Base-by-base conservation (phyloP, 2,797 vertebrate genomes). In the Limnodromus scolopaceus region DNA sequence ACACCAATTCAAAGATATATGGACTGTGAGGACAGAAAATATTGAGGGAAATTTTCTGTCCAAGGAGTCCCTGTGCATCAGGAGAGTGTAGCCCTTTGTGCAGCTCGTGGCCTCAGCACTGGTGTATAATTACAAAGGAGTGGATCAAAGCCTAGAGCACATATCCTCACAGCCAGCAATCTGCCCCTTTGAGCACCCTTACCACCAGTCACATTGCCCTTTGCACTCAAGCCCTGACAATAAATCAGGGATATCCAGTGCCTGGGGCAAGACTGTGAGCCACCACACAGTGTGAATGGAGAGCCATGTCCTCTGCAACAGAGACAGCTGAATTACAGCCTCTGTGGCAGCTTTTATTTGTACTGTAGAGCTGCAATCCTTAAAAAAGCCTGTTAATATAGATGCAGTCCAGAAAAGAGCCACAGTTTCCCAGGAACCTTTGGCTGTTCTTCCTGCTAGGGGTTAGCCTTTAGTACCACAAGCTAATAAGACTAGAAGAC, bases 31-130 rank as follows among this genome's bases (percentile, higher is more conserved):
- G 5, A 69, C 19, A 60, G 49, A 77, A 76, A 60, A 30, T 45
- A 45, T 19, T 2, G 1, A 22, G 5, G 10, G 12, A 60, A 15
- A 2, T 54, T 79, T 68, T 54, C 27, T 41, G n/a, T 5, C 1
- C 9, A 57, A 16, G 5, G 5, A 2, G 0, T 13, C 15, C 18
- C 30, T 84, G 24, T 79, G 39, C 9, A 43, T 10, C 39, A 60
- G 25, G 12, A 54, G 10, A 2, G 4, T 48, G 14, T 15, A 27
- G 16, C 9, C 5, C 16, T 27, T 16, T 2, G 8, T 12, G 14
- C 6, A 38, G 27, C 16, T 58, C 17, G 32, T n/a, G 25, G 22
- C 17, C 45, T 27, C 30, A 65, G 14, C 6, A 17, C 32, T 54
- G 5, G 3, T 85, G 4, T 19, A 13, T 32, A 74, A 54, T 53